A percentile compares a stretch with the other conserved stretches of the same genome.
These are phyloP conservation scores for Australoheros scitulus DNA, from an alignment of 2,113 vertebrate species.

Conservation along the genomic window DNA sequence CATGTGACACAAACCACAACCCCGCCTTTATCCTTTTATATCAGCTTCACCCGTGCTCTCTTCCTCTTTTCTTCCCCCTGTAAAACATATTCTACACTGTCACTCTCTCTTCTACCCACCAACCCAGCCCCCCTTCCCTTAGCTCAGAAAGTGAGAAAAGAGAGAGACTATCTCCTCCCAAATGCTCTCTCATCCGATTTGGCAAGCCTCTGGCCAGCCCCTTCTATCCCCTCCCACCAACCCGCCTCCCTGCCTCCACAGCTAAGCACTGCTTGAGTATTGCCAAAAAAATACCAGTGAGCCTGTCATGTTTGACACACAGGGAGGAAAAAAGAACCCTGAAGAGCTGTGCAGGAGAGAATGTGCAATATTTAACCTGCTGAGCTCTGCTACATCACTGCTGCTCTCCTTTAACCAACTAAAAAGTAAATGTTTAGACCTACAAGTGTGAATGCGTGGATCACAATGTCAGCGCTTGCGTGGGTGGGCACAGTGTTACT, in stretches of 20 bases:
- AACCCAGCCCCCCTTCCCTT: conserved; percentile 23
- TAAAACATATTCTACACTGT: conserved; percentile 51
- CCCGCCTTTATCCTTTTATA: conserved; percentile 68
- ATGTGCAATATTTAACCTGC: conserved; percentile 50
- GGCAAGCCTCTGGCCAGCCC: conserved; percentile 74
- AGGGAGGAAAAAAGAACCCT: neutral
- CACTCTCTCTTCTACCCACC: conserved; percentile 39
- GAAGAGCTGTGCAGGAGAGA: neutral
- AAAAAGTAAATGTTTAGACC: conserved; percentile 39
- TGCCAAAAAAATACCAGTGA: conserved; percentile 2
- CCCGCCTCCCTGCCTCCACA: conserved; percentile 32
- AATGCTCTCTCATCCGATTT: conserved; percentile 67
- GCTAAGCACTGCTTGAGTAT: conserved; percentile 53
- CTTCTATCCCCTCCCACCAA: conserved; percentile 50
- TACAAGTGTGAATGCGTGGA: neutral
- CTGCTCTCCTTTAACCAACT: conserved; percentile 9
- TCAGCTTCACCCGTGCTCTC: conserved; percentile 57
- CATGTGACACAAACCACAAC: conserved; percentile 74
- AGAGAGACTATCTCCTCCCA: conserved; percentile 36
- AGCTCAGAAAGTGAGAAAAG: too few species aligned
- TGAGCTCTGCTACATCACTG: conserved; percentile 5
- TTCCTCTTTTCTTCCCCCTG: conserved; percentile 3
- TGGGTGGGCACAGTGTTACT: conserved; percentile 40
- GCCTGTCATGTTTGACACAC: conserved; percentile 44
- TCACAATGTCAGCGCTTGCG: conserved; percentile 33